phyloP scores from a whole-genome alignment of 2,113 vertebrate genomes.

The Monarcha castaneiventris region DNA sequence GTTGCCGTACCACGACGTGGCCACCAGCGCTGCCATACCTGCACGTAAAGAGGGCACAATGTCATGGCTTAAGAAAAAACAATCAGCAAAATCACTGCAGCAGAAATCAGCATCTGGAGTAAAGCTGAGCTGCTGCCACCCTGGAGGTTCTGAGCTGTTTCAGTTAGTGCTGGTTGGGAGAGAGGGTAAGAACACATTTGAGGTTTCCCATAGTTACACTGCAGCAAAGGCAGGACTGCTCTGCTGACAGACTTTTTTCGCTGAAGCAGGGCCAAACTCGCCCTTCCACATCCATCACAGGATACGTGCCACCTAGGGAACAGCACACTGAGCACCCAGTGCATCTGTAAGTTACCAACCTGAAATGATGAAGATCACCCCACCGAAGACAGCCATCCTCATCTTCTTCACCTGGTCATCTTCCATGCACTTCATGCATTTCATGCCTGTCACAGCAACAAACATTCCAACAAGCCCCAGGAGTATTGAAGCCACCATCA shows the following conservation, averaged over 20 bases:
- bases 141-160: neutral
- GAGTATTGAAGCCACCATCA: constrained; percentile 85
- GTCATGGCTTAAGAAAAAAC: neutral
- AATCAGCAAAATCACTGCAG: neutral
- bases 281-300: neutral
- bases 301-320: neutral
- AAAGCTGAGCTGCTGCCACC: neutral
- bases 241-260: neutral
- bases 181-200: neutral
- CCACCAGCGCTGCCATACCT: constrained; percentile 83
- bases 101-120: neutral
- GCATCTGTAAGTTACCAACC: constrained; percentile 66
- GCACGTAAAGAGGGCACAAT: neutral
- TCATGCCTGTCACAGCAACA: constrained; percentile 84
- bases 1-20: constrained; percentile 87
- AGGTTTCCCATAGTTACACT: neutral
- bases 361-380: constrained; percentile 79
- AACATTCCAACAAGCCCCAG: constrained; percentile 77
- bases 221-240: neutral
- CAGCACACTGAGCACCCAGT: neutral
- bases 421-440: constrained; percentile 89
- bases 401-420: constrained; percentile 77
- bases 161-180: neutral
- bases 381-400: constrained; percentile 77
- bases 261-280: neutral